These are phyloP conservation scores for Agapornis roseicollis DNA, from an alignment of 2,113 vertebrate species.

Conservation along the genomic window DNA sequence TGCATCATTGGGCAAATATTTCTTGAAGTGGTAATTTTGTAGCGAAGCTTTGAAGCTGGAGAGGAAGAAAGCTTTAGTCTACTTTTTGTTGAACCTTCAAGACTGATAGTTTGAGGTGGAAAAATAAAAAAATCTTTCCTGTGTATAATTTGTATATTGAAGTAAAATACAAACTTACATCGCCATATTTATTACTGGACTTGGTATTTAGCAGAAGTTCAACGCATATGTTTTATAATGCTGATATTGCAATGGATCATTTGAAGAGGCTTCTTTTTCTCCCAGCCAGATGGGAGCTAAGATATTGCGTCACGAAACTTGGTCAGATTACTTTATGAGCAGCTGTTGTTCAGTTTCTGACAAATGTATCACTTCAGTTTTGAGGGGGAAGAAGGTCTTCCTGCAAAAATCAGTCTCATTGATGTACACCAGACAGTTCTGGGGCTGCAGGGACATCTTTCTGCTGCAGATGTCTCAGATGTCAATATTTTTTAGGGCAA, in stretches of 20 bases:
- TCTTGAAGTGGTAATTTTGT: background rate
- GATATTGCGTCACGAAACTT: background rate
- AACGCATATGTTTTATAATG: background rate
- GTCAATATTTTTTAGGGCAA: background rate
- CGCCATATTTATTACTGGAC: rapidly evolving
- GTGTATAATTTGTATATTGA: background rate
- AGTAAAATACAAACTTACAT: background rate
- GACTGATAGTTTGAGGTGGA: background rate
- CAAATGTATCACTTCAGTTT: background rate
- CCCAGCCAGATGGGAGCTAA: background rate
- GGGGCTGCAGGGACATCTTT: background rate
- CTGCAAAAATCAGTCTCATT: background rate
- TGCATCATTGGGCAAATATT: background rate
- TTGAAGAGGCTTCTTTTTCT: background rate
- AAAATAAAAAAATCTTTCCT: background rate
- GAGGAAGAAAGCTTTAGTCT: background rate
- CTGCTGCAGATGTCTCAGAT: background rate
- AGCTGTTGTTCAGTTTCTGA: background rate
- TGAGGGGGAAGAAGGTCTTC: background rate
- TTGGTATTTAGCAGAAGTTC: background rate
- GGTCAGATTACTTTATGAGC: background rate
- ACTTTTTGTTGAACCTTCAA: background rate
- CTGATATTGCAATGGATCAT: background rate
- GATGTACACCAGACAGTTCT: background rate
- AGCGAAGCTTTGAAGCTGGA: background rate